phyloP scores from a whole-genome alignment of 2,888 invertebrate species.

The Tricholauxania praeusta region DNA sequence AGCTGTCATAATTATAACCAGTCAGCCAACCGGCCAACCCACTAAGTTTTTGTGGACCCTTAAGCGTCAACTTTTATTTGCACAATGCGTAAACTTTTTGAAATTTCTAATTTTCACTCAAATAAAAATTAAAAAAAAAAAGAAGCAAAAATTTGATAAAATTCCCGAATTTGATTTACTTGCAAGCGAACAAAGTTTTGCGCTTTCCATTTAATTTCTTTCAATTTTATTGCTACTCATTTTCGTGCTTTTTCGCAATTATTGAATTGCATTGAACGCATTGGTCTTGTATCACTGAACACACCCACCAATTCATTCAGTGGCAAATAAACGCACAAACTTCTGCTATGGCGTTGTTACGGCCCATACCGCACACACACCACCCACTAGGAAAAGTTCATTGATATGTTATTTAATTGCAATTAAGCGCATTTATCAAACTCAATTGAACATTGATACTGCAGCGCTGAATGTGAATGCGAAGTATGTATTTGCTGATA shows the following conservation, averaged over 20 bases:
- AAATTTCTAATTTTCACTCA: slow-evolving; percentile 8
- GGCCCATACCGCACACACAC: slow-evolving; percentile 20
- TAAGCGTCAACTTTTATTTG: too few relatives aligned
- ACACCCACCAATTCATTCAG: background rate
- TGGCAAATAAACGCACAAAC: slow-evolving; percentile 25
- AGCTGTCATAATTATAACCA: slow-evolving; percentile 43
- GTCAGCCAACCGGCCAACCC: background rate
- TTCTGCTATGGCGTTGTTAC: background rate
- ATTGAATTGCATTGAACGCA: background rate
- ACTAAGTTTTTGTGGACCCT: too few relatives aligned
- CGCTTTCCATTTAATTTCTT: background rate
- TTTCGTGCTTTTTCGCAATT: slow-evolving; percentile 9
- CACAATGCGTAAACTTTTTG: background rate
- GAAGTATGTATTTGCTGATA: background rate
- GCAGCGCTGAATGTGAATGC: too few relatives aligned
- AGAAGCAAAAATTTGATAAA: slow-evolving; percentile 1
- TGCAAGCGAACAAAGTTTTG: slow-evolving; percentile 17
- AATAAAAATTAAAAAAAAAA: background rate
- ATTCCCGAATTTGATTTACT: slow-evolving; percentile 28
- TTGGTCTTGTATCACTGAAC: background rate
- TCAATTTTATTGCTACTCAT: too few relatives aligned
- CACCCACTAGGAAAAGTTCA: slow-evolving; percentile 44
- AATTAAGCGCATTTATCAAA: slow-evolving; percentile 55
- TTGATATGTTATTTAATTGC: slow-evolving; percentile 55
- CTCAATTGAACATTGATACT: slow-evolving; percentile 50